Evolutionary conservation across 2,888 invertebrate species (phyloP).

Genomic region (Eucera pruinosa): DNA sequence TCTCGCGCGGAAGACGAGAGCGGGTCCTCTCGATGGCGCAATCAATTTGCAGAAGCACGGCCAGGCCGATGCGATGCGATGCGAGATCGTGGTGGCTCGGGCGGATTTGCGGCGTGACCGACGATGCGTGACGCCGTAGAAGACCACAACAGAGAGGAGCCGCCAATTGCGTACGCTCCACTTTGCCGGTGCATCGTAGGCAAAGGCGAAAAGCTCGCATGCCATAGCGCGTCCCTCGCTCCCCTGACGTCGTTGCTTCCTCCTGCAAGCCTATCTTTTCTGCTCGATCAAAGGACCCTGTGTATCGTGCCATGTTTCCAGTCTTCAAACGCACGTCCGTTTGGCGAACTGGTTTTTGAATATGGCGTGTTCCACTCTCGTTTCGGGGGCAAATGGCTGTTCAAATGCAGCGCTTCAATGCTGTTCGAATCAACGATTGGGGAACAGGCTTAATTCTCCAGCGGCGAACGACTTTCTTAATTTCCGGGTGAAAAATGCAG

Average conservation of each 20-base stretch:
- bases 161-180: constrained; percentile 76
- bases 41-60: constrained; percentile 75
- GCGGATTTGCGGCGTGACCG: constrained; percentile 75
- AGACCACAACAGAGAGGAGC: constrained; percentile 79
- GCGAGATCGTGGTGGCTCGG: constrained; percentile 56
- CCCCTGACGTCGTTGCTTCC: constrained; percentile 2
- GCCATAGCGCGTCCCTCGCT: constrained; percentile 57
- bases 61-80: constrained; percentile 50
- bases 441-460: too few relatives aligned
- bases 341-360: neutral
- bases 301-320: neutral
- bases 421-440: too few relatives aligned
- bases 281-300: constrained; percentile 15
- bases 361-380: neutral
- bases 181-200: constrained; percentile 63
- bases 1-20: neutral
- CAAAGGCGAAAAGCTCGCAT: constrained; percentile 71
- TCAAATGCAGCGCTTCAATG: too few relatives aligned
- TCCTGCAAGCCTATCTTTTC: constrained; percentile 12
- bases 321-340: neutral
- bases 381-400: neutral
- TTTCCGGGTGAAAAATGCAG: too few relatives aligned
- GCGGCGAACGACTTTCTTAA: too few relatives aligned
- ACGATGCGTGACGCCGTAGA: constrained; percentile 78
- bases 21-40: constrained; percentile 49